Base-by-base conservation (phyloP, 2,797 vertebrate genomes). In the Neosilurus hyrtlii region DNA sequence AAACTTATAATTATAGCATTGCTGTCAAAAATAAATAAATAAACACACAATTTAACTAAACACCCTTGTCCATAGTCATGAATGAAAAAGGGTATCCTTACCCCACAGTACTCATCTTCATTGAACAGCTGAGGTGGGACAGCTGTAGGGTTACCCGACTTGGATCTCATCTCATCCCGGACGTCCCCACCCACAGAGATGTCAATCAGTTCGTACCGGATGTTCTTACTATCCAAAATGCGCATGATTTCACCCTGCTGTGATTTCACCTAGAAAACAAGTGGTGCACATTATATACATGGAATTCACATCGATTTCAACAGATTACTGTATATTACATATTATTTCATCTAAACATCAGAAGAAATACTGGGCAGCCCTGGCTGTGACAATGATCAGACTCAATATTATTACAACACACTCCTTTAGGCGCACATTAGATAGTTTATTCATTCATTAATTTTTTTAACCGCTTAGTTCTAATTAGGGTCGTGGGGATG, bases 111-210 rank as follows among this genome's bases (percentile, higher is more conserved):
- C 66, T 96, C 90, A 90, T 99, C 96, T 7, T 96, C 96, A 0
- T 97, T 98, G 93, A 97, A 97, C 0, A 99, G 95, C 92, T 98
- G 98, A 2, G 98, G 98, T 0, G 98, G 97, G 77, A 95, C 94
- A 2, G 97, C 97, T 10, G 92, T 90, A 56, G 96, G 95, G 89
- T 97, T 96, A 30, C 96, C 96, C 0, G 95, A 94, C 92, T 96
- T 96, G 20, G 84, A 91, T 79, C 97, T 95, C 98, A 99, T 99
- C 89, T 99, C 96, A 14, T 96, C 94, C 82, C 96, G 95, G 0
- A 98, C 90, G 79, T 94, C 93, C 0, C 94, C 93, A n/a, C 96
- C 95, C 91, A 96, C 92, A 11, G 98, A 96, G 91, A 99, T 98
- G 86, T 99, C 98, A 87, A 99, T 95, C 84, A 96, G 91, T 85